Percentiles rank a stretch among this genome's conserved stretches.
Conservation (phyloP, 2,797 vertebrate species). For the Hemibagrus guttatus region DNA sequence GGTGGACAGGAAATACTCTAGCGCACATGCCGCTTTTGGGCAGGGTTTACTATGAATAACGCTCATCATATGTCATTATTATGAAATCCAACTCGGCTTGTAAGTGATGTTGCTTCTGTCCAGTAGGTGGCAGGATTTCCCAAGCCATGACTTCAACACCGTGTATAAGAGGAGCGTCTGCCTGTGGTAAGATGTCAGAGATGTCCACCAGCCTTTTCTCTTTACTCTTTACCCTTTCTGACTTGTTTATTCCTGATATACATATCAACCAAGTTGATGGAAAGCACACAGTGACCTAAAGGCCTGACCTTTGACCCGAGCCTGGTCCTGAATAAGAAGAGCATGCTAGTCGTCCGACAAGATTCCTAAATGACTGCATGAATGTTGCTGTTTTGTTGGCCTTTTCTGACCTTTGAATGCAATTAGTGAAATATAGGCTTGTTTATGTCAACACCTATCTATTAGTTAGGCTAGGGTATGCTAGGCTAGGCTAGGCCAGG, state of each 20-base stretch:
- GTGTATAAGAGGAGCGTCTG: background rate
- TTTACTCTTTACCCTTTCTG: background rate
- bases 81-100: background rate
- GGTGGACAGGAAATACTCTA: constrained; percentile 12
- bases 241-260: background rate
- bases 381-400: background rate
- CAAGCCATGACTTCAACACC: background rate
- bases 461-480: background rate
- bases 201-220: background rate
- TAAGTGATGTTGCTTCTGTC: background rate
- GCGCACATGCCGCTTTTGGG: constrained; percentile 19
- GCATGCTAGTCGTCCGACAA: background rate
- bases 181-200: background rate
- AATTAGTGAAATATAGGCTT: background rate
- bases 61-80: background rate
- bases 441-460: background rate
- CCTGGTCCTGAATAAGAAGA: constrained; percentile 17
- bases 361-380: background rate
- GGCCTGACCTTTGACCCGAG: constrained; percentile 37
- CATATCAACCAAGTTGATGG: background rate
- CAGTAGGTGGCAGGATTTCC: constrained; percentile 31
- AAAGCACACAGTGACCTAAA: constrained; percentile 1
- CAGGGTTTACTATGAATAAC: constrained; percentile 11
- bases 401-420: constrained; percentile 14
- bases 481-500: background rate